Evolutionary conservation across 2,797 vertebrate species (phyloP).

Genomic region (Lindbergichthys nudifrons): DNA sequence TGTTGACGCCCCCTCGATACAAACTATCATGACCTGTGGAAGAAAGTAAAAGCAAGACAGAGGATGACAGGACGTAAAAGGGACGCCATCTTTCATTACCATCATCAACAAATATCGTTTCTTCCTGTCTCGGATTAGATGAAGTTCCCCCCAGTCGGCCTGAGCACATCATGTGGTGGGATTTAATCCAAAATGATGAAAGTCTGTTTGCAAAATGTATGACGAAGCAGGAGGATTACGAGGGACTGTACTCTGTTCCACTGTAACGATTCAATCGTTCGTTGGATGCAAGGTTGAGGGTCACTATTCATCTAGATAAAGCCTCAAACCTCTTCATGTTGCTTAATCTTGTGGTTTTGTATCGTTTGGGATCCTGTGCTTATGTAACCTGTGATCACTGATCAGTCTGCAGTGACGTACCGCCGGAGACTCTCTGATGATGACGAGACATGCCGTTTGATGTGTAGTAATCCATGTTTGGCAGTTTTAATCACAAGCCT

Average conservation of each 20-base stretch:
- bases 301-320: slow-evolving; percentile 36
- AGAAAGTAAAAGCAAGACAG: no score
- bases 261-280: slow-evolving; percentile 58
- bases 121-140: slow-evolving; percentile 48
- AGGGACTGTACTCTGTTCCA: slow-evolving; percentile 60
- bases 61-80: slow-evolving; percentile 21
- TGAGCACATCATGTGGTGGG: slow-evolving; percentile 55
- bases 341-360: neutral
- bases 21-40: neutral
- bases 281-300: slow-evolving; percentile 47
- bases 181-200: slow-evolving; percentile 77
- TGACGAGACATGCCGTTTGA: slow-evolving; percentile 58
- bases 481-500: slow-evolving; percentile 68
- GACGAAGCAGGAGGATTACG: slow-evolving; percentile 72
- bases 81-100: slow-evolving; percentile 26
- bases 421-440: slow-evolving; percentile 29
- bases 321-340: slow-evolving; percentile 17
- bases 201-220: slow-evolving; percentile 63
- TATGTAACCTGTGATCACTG: slow-evolving; percentile 46
- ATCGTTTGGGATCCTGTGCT: slow-evolving; percentile 23
- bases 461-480: slow-evolving; percentile 70
- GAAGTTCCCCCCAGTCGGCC: slow-evolving; percentile 40
- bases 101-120: slow-evolving; percentile 28
- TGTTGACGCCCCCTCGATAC: neutral
- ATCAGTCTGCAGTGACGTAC: slow-evolving; percentile 51